Conservation (phyloP, 2,113 vertebrate species). For the Drymodes brunneopygia region DNA sequence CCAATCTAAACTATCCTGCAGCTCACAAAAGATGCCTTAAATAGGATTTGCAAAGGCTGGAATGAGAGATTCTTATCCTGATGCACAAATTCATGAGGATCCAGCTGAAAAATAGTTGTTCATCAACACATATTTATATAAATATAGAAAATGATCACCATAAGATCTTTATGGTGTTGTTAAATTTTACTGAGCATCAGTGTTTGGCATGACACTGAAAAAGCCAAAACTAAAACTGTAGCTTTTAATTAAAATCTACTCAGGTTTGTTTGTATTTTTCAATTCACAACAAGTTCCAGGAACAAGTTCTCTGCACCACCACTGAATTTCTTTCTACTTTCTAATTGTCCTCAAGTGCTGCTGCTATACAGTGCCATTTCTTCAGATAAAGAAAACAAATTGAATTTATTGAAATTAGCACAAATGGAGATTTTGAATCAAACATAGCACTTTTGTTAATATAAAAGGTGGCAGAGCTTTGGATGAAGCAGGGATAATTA, state of each 20-base stretch:
- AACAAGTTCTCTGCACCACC: background rate
- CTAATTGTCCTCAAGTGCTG: background rate
- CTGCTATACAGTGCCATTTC: background rate
- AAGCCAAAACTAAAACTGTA: background rate
- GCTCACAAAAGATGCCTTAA: background rate
- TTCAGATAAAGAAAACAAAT: background rate
- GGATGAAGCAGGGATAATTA: background rate
- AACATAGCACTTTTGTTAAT: background rate
- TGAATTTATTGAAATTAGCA: background rate
- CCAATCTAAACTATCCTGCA: background rate
- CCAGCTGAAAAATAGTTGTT: background rate
- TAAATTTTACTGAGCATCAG: background rate
- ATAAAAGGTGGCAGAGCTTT: background rate
- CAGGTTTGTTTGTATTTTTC: background rate
- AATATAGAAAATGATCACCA: fast-evolving
- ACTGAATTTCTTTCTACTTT: background rate
- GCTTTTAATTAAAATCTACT: background rate
- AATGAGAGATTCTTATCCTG: background rate
- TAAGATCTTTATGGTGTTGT: background rate
- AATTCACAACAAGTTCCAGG: background rate
- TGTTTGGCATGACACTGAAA: background rate
- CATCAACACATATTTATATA: background rate
- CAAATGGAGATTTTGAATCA: background rate
- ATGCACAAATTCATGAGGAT: background rate
- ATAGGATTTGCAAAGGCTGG: background rate